Evolutionary conservation across 2,797 vertebrate genomes (phyloP).

Genomic region (Mico argentatus): DNA sequence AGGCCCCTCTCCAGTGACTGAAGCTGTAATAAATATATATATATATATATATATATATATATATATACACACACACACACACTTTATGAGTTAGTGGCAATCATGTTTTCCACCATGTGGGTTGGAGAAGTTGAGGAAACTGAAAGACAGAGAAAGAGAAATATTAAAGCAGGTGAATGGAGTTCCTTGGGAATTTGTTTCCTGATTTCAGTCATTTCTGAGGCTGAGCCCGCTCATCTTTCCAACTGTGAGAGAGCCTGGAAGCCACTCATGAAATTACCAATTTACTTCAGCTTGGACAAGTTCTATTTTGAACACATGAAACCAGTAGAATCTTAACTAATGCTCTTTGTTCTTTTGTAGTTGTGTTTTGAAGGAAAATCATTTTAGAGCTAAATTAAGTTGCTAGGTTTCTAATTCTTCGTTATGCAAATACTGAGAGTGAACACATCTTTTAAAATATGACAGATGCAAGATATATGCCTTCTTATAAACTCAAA

Average conservation of each 20-base stretch:
- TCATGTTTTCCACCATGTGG: neutral
- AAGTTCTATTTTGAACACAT: neutral
- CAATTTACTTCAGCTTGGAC: neutral
- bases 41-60: no score
- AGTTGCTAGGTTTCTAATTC: neutral
- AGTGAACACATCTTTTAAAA: neutral
- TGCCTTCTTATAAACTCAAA: neutral
- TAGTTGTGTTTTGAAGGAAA: neutral
- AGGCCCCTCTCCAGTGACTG: neutral
- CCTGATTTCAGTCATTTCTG: neutral
- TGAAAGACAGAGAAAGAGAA: neutral
- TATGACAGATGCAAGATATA: neutral
- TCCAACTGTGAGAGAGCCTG: neutral
- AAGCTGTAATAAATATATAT: neutral
- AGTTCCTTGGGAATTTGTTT: neutral
- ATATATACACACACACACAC: no score
- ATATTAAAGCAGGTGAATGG: neutral
- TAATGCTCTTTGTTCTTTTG: neutral
- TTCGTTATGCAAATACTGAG: slow-evolving; percentile 18
- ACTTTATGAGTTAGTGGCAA: neutral
- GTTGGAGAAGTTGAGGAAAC: neutral
- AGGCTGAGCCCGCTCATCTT: neutral
- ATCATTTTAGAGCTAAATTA: neutral
- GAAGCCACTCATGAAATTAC: neutral
- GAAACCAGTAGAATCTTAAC: slow-evolving; percentile 10